These are phyloP conservation scores for Pseudochaenichthys georgianus DNA, from an alignment of 2,797 vertebrate species.

Conservation along the genomic window DNA sequence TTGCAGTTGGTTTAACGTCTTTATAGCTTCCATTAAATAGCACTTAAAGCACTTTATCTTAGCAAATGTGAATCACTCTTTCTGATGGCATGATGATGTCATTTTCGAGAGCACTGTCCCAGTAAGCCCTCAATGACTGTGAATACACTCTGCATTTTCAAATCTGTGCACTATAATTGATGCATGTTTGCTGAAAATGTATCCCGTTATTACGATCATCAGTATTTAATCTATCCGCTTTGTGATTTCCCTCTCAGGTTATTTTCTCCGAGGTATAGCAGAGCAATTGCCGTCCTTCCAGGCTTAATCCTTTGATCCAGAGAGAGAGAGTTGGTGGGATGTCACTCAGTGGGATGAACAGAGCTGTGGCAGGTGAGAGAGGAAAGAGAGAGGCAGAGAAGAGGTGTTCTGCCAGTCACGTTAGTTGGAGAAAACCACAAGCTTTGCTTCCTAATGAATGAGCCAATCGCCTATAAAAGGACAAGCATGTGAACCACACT, in stretches of 20 bases:
- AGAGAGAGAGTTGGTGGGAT: constrained; percentile 59
- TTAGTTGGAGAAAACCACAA: constrained; percentile 54
- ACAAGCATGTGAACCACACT: constrained; percentile 55
- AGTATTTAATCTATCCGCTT: constrained; percentile 30
- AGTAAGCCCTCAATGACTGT: constrained; percentile 14
- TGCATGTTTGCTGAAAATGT: constrained; percentile 24
- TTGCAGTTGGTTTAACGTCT: neutral
- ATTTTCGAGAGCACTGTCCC: constrained; percentile 1
- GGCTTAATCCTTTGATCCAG: constrained; percentile 72
- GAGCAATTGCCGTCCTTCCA: constrained; percentile 61
- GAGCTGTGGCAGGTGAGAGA: constrained; percentile 62
- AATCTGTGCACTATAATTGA: constrained; percentile 34
- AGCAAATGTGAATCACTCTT: constrained; percentile 4
- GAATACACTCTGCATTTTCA: constrained; percentile 28
- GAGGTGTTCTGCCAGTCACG: constrained; percentile 64
- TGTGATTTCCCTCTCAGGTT: constrained; percentile 50
- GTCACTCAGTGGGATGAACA: constrained; percentile 50
- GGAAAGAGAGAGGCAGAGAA: constrained; percentile 31
- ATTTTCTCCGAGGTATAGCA: constrained; percentile 62
- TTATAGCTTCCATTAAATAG: constrained; percentile 4
- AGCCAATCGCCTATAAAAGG: constrained; percentile 59
- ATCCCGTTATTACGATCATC: constrained; percentile 40
- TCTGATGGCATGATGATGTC: neutral
- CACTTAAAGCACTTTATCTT: neutral
- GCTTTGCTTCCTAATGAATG: constrained; percentile 66